Evolutionary conservation across 2,888 invertebrate genomes (phyloP).

Genomic region (Euspilapteryx auroguttella): DNA sequence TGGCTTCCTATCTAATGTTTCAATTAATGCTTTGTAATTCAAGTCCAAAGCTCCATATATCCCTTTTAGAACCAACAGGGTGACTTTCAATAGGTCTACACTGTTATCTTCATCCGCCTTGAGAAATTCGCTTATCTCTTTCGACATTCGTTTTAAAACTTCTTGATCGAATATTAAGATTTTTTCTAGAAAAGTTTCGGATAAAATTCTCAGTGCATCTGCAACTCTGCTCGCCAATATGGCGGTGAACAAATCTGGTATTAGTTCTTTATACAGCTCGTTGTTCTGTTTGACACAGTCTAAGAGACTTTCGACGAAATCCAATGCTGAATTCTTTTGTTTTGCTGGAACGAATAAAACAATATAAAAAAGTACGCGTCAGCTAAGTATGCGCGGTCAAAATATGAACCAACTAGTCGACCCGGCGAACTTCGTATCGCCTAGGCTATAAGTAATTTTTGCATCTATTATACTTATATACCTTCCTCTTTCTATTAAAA

Average conservation of each 20-base stretch:
- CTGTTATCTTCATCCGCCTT: constrained; percentile 1
- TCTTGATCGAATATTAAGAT: constrained; percentile 16
- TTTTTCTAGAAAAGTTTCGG: constrained; percentile 18
- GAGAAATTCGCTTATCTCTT: not conserved
- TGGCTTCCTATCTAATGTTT: constrained; percentile 5
- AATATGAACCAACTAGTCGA: no score
- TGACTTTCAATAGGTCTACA: constrained; percentile 5
- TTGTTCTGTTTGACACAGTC: constrained; percentile 19
- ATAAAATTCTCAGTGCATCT: constrained; percentile 14
- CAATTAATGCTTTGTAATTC: no score
- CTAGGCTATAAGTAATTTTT: no score
- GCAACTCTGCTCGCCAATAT: constrained; percentile 13
- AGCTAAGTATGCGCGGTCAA: no score
- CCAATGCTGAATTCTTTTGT: constrained; percentile 16
- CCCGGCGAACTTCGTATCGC: no score
- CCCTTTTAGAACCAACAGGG: no score
- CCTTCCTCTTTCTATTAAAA: no score
- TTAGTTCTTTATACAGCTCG: constrained; percentile 12
- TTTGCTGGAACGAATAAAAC: constrained; percentile 22
- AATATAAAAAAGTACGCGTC: no score
- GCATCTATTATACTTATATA: no score
- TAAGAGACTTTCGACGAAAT: constrained; percentile 18
- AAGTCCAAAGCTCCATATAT: no score
- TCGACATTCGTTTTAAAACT: constrained; percentile 8
- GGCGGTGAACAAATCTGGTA: constrained; percentile 15